A percentile compares a stretch with the other conserved stretches of the same genome.
phyloP scores from a whole-genome alignment of 2,113 vertebrate genomes.

The Spilogale gracilis region DNA sequence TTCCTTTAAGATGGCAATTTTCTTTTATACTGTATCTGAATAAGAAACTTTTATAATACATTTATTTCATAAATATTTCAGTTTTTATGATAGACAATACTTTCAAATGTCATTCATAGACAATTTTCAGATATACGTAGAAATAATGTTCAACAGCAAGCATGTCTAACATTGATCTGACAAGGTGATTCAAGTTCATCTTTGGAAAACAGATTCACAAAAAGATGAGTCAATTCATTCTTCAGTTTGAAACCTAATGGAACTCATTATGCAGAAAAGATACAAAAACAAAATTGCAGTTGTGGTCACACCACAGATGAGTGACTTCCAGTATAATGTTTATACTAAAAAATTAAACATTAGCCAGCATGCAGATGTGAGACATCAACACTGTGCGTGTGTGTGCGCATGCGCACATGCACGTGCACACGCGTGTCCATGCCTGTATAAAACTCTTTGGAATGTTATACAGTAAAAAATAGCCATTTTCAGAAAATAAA shows the following conservation, averaged over 20 bases:
- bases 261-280: slow-evolving; percentile 33
- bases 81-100: background rate
- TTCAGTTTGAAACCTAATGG: slow-evolving; percentile 27
- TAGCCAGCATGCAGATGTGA: background rate
- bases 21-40: background rate
- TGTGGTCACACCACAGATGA: background rate
- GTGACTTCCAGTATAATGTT: background rate
- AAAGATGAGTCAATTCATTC: background rate
- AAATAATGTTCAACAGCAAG: background rate
- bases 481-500: slow-evolving; percentile 26
- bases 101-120: slow-evolving; percentile 11
- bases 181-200: background rate
- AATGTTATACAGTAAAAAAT: background rate
- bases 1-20: slow-evolving; percentile 11
- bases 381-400: background rate
- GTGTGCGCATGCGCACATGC: background rate
- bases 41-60: background rate
- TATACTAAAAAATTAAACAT: slow-evolving; percentile 28
- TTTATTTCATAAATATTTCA: slow-evolving; percentile 11
- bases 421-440: background rate
- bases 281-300: background rate
- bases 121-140: background rate
- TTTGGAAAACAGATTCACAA: background rate
- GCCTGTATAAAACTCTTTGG: background rate
- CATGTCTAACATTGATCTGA: background rate